Evolutionary conservation across 2,888 invertebrate genomes (phyloP), one percentile per base, ranked within the genome.

Genomic region (Heliconius sara): DNA sequence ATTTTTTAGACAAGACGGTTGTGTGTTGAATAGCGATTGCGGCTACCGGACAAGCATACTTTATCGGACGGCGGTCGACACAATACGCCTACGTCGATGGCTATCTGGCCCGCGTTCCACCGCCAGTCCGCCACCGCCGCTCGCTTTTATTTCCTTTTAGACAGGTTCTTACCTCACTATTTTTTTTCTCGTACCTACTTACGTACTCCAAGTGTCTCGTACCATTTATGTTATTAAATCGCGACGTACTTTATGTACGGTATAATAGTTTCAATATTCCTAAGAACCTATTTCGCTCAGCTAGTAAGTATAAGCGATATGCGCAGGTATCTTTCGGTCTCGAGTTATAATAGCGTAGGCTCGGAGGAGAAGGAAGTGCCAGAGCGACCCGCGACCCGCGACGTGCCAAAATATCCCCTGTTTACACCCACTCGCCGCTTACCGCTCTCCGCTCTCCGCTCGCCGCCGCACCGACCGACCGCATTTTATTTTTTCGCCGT

Each of bases 401-500:
- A 87, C 88, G 88, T 90, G 91, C 93, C 93, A n/a, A n/a, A n/a
- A n/a, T n/a, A n/a, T n/a, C n/a, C n/a, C n/a, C n/a, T n/a, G n/a
- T n/a, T n/a, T n/a, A n/a, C n/a, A n/a, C n/a, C 94, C 95, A 95
- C 95, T 93, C 94, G 52, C 52, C 52, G 52, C 52, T 52, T 7
- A 7, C 52, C 52, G 52, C 52, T 52, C 52, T 52, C 52, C 52
- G 93, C 92, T 91, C 85, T 85, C 86, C 84, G 85, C 84, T 86
- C 88, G 86, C 89, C 89, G 90, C 91, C 90, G 90, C 92, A 92
- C 93, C 93, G 92, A 93, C 95, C 95, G 95, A 95, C 95, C 95
- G 94, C 95, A 94, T 95, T 95, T 95, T 95, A 95, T 95, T 95
- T 95, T 95, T 95, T 95, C 95, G 95, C 94, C 93, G 94, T 95